Evolutionary conservation across 2,113 vertebrate species (phyloP).

Genomic region (Dasyornis broadbenti): DNA sequence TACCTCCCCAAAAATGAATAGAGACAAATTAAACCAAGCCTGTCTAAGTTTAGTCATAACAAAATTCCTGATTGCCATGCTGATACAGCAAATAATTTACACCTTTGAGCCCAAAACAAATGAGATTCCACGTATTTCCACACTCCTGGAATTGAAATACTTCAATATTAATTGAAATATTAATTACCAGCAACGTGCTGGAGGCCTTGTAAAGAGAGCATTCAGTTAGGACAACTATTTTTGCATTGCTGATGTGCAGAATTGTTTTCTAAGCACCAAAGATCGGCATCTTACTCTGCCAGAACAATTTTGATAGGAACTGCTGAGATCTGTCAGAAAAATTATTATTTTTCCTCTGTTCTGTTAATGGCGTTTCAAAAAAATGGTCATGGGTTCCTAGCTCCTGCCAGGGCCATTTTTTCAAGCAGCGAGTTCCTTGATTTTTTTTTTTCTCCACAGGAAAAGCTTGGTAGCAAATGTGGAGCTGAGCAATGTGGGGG

Average conservation of each 20-base stretch:
- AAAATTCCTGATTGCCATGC: background rate
- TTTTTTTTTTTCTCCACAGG: background rate
- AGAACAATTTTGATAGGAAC: background rate
- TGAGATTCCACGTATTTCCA: background rate
- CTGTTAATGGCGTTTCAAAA: background rate
- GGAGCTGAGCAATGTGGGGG: background rate
- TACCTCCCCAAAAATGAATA: accelerated
- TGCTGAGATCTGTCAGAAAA: background rate
- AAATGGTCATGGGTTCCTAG: background rate
- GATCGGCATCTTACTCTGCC: background rate
- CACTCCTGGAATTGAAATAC: background rate
- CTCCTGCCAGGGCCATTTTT: background rate
- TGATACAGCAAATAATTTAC: background rate
- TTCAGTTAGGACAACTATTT: background rate
- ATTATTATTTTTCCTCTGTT: background rate
- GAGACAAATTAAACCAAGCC: background rate
- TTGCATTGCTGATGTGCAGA: background rate
- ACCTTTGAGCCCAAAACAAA: background rate
- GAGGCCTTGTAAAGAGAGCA: background rate
- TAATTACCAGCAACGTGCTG: background rate
- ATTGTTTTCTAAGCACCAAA: background rate
- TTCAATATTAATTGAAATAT: background rate
- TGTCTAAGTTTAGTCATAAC: background rate
- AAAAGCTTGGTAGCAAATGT: background rate
- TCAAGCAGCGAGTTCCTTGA: background rate